Evolutionary conservation across 2,888 invertebrate species (phyloP).

Genomic region (Dendrolimus pini): DNA sequence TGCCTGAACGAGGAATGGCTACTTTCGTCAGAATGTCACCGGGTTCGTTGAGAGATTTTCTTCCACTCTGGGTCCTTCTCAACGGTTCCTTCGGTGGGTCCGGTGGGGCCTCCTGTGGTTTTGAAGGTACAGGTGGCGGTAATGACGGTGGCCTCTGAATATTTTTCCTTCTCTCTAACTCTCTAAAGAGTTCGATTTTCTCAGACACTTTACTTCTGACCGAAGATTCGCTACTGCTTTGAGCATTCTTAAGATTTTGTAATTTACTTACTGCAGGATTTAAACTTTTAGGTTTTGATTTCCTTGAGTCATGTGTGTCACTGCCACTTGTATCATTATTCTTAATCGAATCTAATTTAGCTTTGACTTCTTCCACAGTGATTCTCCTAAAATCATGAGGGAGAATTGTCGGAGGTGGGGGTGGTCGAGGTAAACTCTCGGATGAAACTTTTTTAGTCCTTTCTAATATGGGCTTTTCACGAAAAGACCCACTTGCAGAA

Average conservation of each 20-base stretch:
- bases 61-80: slow-evolving; percentile 63
- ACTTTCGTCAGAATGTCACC: slow-evolving; percentile 92
- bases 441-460: slow-evolving; percentile 76
- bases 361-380: slow-evolving; percentile 75
- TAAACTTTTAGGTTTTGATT: slow-evolving; percentile 32
- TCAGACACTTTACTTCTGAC: slow-evolving; percentile 70
- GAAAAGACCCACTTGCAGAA: slow-evolving; percentile 62
- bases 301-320: slow-evolving; percentile 73
- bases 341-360: slow-evolving; percentile 70
- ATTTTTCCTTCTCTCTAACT: slow-evolving; percentile 63
- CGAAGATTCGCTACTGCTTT: slow-evolving; percentile 59
- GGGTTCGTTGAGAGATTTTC: slow-evolving; percentile 72
- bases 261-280: slow-evolving; percentile 31
- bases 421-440: slow-evolving; percentile 73
- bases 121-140: slow-evolving; percentile 66
- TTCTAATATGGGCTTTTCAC: slow-evolving; percentile 65
- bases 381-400: slow-evolving; percentile 60
- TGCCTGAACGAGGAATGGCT: slow-evolving; percentile 89
- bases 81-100: slow-evolving; percentile 53
- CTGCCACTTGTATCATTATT: slow-evolving; percentile 59
- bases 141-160: slow-evolving; percentile 65
- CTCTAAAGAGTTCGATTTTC: slow-evolving; percentile 67
- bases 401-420: slow-evolving; percentile 41
- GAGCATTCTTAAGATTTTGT: slow-evolving; percentile 34
- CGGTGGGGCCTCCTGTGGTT: slow-evolving; percentile 38